Evolutionary conservation across 2,797 vertebrate species (phyloP).

Genomic region (Sandelia bainsii): DNA sequence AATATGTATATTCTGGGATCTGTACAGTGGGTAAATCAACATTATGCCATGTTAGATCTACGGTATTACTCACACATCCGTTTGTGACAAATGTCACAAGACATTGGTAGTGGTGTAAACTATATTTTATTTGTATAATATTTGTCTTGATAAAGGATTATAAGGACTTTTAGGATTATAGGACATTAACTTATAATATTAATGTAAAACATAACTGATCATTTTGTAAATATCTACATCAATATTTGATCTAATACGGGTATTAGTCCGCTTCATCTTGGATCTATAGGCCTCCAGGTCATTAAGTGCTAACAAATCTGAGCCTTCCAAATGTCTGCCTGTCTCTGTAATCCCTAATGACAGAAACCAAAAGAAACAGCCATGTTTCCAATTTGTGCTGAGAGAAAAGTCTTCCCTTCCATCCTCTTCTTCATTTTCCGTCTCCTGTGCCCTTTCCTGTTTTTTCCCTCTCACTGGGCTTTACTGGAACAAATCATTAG

Average conservation of each 20-base stretch:
- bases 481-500: slow-evolving; percentile 71
- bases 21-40: slow-evolving; percentile 17
- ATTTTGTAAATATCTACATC: slow-evolving; percentile 18
- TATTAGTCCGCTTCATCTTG: slow-evolving; percentile 3
- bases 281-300: neutral
- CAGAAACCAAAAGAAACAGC: slow-evolving; percentile 21
- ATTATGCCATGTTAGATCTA: slow-evolving; percentile 2
- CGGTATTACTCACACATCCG: slow-evolving; percentile 14
- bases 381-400: slow-evolving; percentile 47
- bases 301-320: slow-evolving; percentile 21
- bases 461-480: slow-evolving; percentile 48
- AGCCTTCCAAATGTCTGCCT: slow-evolving; percentile 17
- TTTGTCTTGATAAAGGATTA: neutral
- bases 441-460: slow-evolving; percentile 45
- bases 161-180: neutral
- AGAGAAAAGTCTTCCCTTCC: slow-evolving; percentile 36
- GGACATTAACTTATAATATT: neutral
- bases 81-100: neutral
- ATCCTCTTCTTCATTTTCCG: slow-evolving; percentile 33
- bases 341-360: slow-evolving; percentile 49
- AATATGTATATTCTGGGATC: slow-evolving; percentile 25
- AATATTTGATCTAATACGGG: slow-evolving; percentile 1
- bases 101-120: slow-evolving; percentile 6
- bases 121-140: neutral
- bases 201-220: neutral